These are phyloP conservation scores for Urophycis tenuis DNA, from an alignment of 2,797 vertebrate species.

Conservation along the genomic window DNA sequence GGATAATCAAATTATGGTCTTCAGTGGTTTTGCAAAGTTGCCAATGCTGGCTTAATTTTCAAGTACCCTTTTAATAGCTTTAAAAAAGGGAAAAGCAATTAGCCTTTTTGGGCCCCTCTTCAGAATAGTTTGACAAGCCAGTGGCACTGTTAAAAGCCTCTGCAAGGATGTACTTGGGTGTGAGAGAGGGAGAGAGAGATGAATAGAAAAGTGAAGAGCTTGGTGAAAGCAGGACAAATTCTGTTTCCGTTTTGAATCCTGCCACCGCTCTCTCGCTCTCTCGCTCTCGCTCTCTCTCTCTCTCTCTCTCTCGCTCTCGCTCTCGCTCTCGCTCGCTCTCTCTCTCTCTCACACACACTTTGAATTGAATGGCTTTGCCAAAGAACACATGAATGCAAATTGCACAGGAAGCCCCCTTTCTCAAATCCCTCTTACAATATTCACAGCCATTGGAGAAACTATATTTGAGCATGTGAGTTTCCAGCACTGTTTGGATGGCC, in stretches of 20 bases:
- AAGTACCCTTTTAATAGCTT: slow-evolving; percentile 21
- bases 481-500: slow-evolving; percentile 24
- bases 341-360: slow-evolving; percentile 15
- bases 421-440: slow-evolving; percentile 42
- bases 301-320: neutral
- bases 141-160: slow-evolving; percentile 41
- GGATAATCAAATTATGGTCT: neutral
- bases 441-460: slow-evolving; percentile 30
- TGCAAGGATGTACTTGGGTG: slow-evolving; percentile 56
- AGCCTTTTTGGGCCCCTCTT: slow-evolving; percentile 47
- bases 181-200: slow-evolving; percentile 3
- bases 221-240: neutral
- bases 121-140: slow-evolving; percentile 49
- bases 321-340: too few species aligned
- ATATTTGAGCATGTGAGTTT: neutral
- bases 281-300: too few species aligned
- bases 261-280: neutral
- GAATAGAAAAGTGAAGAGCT: slow-evolving; percentile 5
- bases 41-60: neutral
- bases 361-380: slow-evolving; percentile 38
- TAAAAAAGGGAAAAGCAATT: slow-evolving; percentile 24
- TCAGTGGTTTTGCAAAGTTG: neutral
- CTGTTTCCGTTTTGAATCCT: slow-evolving; percentile 37
- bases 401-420: slow-evolving; percentile 47
- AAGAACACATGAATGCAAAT: slow-evolving; percentile 58